A percentile compares a stretch with the other conserved stretches of the same genome.
Conservation (phyloP, 2,113 vertebrate genomes). For the Lophotis ruficrista region DNA sequence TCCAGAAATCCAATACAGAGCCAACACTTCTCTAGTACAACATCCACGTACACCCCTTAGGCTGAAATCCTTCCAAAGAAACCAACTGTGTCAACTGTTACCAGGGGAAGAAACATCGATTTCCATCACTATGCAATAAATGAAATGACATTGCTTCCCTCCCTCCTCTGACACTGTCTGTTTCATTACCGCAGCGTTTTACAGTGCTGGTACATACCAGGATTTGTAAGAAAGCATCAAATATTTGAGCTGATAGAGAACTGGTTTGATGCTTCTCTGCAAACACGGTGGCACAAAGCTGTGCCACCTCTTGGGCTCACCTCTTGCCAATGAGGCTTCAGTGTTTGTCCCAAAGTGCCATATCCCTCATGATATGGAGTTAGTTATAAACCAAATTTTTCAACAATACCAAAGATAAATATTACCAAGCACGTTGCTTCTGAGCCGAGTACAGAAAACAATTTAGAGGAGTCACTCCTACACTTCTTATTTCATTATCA, state of each 20-base stretch:
- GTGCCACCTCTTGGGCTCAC: too few relatives aligned
- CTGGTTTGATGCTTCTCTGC: not conserved
- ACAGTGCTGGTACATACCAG: not conserved
- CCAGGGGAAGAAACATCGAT: not conserved
- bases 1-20: slow-evolving; percentile 21
- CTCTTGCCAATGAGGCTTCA: not conserved
- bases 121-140: not conserved
- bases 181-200: not conserved
- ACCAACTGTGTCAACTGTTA: not conserved
- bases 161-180: not conserved
- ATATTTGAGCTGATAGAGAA: not conserved
- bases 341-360: not conserved
- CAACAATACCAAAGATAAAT: not conserved
- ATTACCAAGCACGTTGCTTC: not conserved
- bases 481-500: not conserved
- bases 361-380: not conserved
- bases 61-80: not conserved
- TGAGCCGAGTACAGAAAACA: not conserved
- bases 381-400: not conserved
- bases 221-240: not conserved
- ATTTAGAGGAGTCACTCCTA: not conserved
- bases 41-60: not conserved
- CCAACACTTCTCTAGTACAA: not conserved
- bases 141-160: not conserved
- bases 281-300: not conserved